These are phyloP conservation scores for Myotis lucifugus DNA, from an alignment of 2,113 vertebrate species.

Conservation along the genomic window DNA sequence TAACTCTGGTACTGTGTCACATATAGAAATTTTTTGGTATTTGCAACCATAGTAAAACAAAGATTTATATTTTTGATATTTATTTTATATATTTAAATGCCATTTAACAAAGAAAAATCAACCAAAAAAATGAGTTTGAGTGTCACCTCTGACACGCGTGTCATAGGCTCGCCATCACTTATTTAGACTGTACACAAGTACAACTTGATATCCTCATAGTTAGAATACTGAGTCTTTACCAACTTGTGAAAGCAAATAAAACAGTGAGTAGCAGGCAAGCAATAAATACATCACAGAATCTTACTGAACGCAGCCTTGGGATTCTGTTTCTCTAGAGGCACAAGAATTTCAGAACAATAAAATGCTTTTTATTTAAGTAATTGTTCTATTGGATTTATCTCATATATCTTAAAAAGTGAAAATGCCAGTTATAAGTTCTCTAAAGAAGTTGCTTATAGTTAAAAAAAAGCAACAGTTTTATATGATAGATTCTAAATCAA, in stretches of 20 bases:
- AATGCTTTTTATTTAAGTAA: constrained; percentile 42
- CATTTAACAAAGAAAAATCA: no score
- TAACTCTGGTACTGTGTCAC: no score
- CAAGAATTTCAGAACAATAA: not conserved
- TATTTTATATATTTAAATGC: no score
- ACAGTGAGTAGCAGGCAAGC: not conserved
- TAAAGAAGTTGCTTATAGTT: constrained; percentile 1
- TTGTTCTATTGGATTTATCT: constrained; percentile 4
- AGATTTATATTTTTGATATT: no score
- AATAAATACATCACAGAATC: not conserved
- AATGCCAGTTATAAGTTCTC: constrained; percentile 21
- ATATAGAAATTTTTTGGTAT: no score
- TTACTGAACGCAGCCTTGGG: not conserved
- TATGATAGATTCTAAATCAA: constrained; percentile 1
- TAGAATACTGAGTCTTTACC: constrained; percentile 27
- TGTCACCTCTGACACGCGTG: no score
- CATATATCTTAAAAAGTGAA: constrained; percentile 50
- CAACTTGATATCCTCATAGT: not conserved
- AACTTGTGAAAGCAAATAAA: not conserved
- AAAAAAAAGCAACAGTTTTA: not conserved
- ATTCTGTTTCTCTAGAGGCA: constrained; percentile 24
- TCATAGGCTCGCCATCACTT: no score
- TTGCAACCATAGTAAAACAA: no score
- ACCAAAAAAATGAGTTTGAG: no score
- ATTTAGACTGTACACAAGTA: not conserved